phyloP scores from a whole-genome alignment of 2,888 invertebrate genomes.

The Euplagia quadripunctaria region DNA sequence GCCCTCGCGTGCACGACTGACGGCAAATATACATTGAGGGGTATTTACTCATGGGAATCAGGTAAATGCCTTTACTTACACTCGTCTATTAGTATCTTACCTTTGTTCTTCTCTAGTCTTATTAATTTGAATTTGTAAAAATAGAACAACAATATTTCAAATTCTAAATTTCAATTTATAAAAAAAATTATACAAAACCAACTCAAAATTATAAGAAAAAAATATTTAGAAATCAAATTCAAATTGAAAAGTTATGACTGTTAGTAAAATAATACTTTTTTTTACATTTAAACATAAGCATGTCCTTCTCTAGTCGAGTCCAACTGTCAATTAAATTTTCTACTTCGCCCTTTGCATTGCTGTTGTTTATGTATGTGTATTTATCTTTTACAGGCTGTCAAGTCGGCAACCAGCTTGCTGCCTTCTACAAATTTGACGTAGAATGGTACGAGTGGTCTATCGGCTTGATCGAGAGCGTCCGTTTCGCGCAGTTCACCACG shows the following conservation, averaged over 20 bases:
- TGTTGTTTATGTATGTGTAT: not conserved
- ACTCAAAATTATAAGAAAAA: not conserved
- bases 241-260: not conserved
- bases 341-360: not conserved
- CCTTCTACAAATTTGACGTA: constrained; percentile 88
- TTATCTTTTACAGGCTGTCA: constrained; percentile 79
- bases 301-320: not conserved
- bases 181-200: not conserved
- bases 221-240: not conserved
- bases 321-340: not conserved
- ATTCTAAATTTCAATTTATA: not conserved
- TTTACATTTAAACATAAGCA: not conserved
- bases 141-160: not conserved
- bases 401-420: constrained; percentile 84
- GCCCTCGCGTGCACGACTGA: constrained; percentile 93
- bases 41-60: constrained; percentile 93
- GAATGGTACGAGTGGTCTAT: constrained; percentile 88
- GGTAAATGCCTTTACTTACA: constrained; percentile 70
- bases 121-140: not conserved
- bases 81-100: not conserved
- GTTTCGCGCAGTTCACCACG: constrained; percentile 72
- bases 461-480: constrained; percentile 74
- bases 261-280: not conserved
- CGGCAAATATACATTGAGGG: constrained; percentile 90
- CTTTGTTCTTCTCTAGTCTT: not conserved